A percentile compares a stretch with the other conserved stretches of the same genome.
phyloP scores from a whole-genome alignment of 2,113 vertebrate genomes.

The Brienomyrus longianalis region DNA sequence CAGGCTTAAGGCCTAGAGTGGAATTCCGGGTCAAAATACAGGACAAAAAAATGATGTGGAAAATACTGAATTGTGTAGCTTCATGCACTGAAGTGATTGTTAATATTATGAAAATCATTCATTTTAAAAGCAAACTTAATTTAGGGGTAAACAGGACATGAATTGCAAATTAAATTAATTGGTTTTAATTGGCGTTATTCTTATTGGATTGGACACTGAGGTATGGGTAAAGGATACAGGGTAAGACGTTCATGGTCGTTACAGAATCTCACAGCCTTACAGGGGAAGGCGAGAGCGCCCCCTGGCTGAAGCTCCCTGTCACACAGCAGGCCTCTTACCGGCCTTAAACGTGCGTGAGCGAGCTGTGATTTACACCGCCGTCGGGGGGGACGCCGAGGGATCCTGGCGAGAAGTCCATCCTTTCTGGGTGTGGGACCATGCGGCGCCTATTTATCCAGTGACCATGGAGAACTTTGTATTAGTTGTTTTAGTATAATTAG shows the following conservation, averaged over 20 bases:
- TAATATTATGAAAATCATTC: conserved; percentile 13
- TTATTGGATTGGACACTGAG: background rate
- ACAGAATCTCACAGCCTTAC: background rate
- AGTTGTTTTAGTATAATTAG: no score
- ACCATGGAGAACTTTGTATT: no score
- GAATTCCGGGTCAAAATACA: background rate
- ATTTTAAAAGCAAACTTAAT: conserved; percentile 28
- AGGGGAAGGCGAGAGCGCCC: background rate
- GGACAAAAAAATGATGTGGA: background rate
- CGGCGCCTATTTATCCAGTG: no score
- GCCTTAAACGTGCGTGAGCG: conserved; percentile 50
- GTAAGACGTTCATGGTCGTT: background rate
- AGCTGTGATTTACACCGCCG: conserved; percentile 57
- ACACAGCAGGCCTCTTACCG: conserved; percentile 42
- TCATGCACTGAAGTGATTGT: background rate
- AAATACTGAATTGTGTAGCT: background rate
- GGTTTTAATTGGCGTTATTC: background rate
- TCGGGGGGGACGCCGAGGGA: conserved; percentile 50
- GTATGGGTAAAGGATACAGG: background rate
- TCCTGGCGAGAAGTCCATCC: conserved; percentile 55
- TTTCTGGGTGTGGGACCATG: conserved; percentile 73
- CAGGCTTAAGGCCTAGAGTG: background rate
- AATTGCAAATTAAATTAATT: background rate
- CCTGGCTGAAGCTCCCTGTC: conserved; percentile 2
- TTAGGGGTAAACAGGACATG: background rate